A percentile compares a stretch with the other conserved stretches of the same genome.
Evolutionary conservation across 2,113 vertebrate species (phyloP).

Genomic region (Anseranas semipalmata): DNA sequence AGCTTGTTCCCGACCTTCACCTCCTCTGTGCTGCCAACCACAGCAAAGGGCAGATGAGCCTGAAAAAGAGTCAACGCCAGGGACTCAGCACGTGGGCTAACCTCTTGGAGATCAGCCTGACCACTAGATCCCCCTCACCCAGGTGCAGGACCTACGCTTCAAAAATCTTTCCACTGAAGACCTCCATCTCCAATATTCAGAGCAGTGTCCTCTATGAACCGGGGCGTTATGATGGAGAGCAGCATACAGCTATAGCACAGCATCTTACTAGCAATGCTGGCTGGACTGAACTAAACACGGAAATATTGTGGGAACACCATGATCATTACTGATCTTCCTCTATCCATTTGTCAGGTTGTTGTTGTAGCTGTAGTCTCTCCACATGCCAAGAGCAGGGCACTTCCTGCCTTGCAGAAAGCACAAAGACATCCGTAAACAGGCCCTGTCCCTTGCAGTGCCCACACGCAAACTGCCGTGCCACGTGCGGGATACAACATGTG

Average conservation of each 20-base stretch:
- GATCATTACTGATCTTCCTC: neutral
- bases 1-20: slow-evolving; percentile 98
- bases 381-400: rapidly evolving
- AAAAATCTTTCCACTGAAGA: neutral
- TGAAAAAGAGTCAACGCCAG: slow-evolving; percentile 57
- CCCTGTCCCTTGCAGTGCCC: neutral
- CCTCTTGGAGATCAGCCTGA: neutral
- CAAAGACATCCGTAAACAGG: neutral
- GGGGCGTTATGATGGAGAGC: neutral
- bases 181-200: rapidly evolving
- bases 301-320: neutral
- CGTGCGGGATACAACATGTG: neutral
- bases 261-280: neutral
- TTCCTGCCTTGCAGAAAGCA: neutral
- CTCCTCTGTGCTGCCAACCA: slow-evolving; percentile 95
- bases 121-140: neutral
- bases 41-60: slow-evolving; percentile 96
- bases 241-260: neutral
- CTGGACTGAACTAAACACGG: neutral
- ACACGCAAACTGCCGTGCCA: neutral
- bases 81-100: neutral
- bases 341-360: neutral
- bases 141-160: neutral
- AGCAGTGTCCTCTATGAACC: rapidly evolving
- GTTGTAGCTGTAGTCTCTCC: neutral